Conservation (phyloP, 1,140 invertebrate genomes). For the Mamestra configurata region DNA sequence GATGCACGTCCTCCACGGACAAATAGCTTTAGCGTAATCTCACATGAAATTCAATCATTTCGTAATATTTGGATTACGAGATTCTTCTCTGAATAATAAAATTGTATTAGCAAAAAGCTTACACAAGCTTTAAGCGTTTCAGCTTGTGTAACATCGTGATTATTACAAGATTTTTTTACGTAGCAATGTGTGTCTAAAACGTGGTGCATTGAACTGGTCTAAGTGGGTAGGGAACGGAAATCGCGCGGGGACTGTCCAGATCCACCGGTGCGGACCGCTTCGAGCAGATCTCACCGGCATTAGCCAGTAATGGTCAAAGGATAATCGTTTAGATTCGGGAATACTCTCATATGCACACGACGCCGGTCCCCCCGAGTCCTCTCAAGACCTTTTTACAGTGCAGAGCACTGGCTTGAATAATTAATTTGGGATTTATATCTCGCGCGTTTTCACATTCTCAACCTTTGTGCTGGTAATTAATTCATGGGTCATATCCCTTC, state of each 20-base stretch:
- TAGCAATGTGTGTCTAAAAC: conserved; percentile 29
- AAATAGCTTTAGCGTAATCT: conserved; percentile 27
- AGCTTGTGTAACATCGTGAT: not conserved
- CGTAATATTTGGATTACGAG: conserved; percentile 20
- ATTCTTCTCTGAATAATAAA: not conserved
- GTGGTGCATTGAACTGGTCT: conserved; percentile 68
- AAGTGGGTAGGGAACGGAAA: conserved; percentile 67
- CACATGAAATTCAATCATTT: conserved; percentile 28
- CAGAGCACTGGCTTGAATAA: conserved; percentile 13
- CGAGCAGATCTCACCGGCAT: conserved; percentile 59
- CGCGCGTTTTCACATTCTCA: not conserved
- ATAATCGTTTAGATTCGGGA: conserved; percentile 43
- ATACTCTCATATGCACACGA: conserved; percentile 40
- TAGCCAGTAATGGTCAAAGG: conserved; percentile 47
- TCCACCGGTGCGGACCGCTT: conserved; percentile 63
- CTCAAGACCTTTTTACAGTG: conserved; percentile 22
- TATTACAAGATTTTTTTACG: not conserved
- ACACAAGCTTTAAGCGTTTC: not conserved
- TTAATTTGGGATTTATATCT: conserved; percentile 16
- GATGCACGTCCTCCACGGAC: conserved; percentile 23
- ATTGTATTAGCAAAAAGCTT: not conserved
- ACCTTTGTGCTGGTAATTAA: not conserved
- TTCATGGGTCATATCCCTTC: not conserved
- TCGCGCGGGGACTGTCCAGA: conserved; percentile 51
- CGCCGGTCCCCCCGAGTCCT: conserved; percentile 8